Conservation (phyloP, 1,140 invertebrate genomes). For the Drosophila repletoides region DNA sequence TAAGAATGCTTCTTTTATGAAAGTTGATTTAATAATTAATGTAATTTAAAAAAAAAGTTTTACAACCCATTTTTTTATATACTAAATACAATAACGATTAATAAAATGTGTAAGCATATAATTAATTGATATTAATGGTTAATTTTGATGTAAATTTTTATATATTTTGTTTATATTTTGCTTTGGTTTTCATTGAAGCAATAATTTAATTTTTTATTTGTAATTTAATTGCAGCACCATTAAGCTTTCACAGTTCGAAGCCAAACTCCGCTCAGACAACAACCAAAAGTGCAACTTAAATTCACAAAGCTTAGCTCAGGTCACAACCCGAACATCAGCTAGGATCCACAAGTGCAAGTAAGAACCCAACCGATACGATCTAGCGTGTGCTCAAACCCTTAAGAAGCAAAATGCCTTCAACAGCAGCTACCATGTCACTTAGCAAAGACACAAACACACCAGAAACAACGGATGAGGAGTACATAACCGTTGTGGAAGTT, state of each 20-base stretch:
- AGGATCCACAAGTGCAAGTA: too few species aligned
- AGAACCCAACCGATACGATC: background rate
- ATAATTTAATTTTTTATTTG: background rate
- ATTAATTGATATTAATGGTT: background rate
- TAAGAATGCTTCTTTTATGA: too few species aligned
- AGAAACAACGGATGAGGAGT: conserved; percentile 81
- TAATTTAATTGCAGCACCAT: conserved; percentile 8
- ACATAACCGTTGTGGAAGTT: conserved; percentile 88
- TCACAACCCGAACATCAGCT: conserved; percentile 10
- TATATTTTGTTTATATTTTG: background rate
- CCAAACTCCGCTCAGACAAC: conserved; percentile 18
- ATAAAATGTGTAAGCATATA: too few species aligned
- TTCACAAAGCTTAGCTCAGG: conserved; percentile 25
- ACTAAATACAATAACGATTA: too few species aligned
- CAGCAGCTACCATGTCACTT: conserved; percentile 14
- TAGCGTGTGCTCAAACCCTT: conserved; percentile 4
- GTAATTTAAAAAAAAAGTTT: too few species aligned
- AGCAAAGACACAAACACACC: conserved; percentile 29
- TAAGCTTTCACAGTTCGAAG: background rate
- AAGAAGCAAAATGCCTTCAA: conserved; percentile 31
- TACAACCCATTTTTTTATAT: too few species aligned
- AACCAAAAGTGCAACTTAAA: conserved; percentile 29
- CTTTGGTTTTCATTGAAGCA: background rate
- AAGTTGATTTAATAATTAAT: too few species aligned
- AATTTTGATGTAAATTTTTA: background rate